Evolutionary conservation across 2,113 vertebrate species (phyloP), one percentile per base, ranked within the genome.

Genomic region (Serinus canaria): DNA sequence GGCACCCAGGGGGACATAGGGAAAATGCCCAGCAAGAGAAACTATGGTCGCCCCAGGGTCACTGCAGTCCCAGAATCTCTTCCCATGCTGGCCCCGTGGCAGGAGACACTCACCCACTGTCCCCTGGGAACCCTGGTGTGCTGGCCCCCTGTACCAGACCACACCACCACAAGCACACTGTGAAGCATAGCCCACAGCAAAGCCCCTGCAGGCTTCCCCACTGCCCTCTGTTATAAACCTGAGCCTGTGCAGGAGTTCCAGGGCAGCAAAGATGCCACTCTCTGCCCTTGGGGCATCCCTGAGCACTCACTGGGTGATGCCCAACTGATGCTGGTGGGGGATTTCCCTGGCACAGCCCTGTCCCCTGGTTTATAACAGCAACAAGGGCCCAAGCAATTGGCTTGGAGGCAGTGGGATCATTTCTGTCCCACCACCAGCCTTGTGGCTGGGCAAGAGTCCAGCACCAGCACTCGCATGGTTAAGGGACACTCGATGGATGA

Each of bases 351-450:
- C 55, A 28, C 4, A 24, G 41, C 46, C 52, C 5, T 6, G 2
- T 49, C 4, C 22, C 33, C 78, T 0, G 20, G 74, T 93, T 93
- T 85, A 81, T 81, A 93, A 88, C 69, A 88, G 91, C 94, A 88
- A 88, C 6, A 0, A n/a, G 77, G n/a, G 24, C 59, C 66, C 41
- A 15, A 70, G 63, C 39, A 7, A 37, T 20, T 10, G 20, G 16
- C 25, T 72, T 8, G 18, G 69, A 44, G 10, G 9, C 3, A 3
- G 76, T 63, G 70, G 59, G 52, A 72, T 37, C 7, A 15, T 46
- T 35, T 47, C 79, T 39, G 28, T 56, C 52, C 69, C 59, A 77
- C 35, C 16, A 2, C 75, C 18, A 20, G 35, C 55, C 83, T n/a
- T 1, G 4, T 83, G 72, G 72, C 72, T 83, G 37, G 56, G 60